phyloP scores from a whole-genome alignment of 2,888 invertebrate species.

The Plebejus argus region DNA sequence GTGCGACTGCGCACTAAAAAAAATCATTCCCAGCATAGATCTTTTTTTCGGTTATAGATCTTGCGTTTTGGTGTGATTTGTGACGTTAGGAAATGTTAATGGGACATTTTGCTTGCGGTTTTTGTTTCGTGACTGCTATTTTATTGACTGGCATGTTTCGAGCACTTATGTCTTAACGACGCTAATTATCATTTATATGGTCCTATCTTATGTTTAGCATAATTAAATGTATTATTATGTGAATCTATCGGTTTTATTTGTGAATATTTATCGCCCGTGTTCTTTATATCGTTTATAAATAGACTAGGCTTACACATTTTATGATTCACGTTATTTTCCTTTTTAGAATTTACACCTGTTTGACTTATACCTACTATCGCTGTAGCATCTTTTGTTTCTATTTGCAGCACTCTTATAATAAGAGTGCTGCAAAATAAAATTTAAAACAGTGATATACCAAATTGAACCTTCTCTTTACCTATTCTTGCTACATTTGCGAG shows the following conservation, averaged over 20 bases:
- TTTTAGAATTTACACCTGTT: neutral
- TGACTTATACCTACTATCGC: neutral
- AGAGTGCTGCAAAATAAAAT: too few relatives aligned
- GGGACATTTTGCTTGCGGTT: conserved; percentile 45
- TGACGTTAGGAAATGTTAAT: conserved; percentile 79
- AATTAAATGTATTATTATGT: conserved; percentile 2
- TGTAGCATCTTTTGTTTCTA: neutral
- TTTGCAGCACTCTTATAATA: neutral
- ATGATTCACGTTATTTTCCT: neutral
- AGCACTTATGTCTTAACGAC: neutral
- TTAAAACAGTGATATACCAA: neutral
- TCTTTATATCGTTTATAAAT: conserved; percentile 12
- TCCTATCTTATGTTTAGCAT: conserved; percentile 2
- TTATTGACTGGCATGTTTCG: conserved; percentile 8
- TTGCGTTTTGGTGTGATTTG: conserved; percentile 80
- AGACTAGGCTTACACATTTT: neutral
- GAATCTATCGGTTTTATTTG: neutral
- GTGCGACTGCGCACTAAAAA: conserved; percentile 76
- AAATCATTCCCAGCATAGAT: conserved; percentile 75
- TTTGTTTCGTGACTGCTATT: conserved; percentile 13
- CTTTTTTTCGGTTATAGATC: conserved; percentile 77
- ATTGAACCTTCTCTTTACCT: neutral
- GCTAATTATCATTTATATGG: conserved; percentile 16
- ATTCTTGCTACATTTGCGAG: neutral
- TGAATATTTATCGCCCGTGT: conserved; percentile 5